A percentile compares a stretch with the other conserved stretches of the same genome.
Evolutionary conservation across 2,113 vertebrate species (phyloP).

Genomic region (Cathartes aura): DNA sequence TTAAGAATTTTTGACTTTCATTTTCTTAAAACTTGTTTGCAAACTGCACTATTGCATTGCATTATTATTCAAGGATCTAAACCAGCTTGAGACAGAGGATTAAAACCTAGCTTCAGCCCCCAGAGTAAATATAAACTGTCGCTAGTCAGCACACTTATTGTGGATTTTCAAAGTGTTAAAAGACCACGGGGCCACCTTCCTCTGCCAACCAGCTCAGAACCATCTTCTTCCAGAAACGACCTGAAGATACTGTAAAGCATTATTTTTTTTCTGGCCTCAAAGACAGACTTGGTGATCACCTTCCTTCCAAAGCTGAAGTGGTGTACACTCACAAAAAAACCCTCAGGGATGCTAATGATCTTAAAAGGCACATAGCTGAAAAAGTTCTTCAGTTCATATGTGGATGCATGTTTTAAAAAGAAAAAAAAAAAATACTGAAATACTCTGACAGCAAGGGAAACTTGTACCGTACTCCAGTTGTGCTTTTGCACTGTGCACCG

Average conservation of each 20-base stretch:
- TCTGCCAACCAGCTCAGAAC: background rate
- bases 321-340: background rate
- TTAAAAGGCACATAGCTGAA: background rate
- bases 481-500: background rate
- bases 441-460: background rate
- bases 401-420: background rate
- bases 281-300: background rate
- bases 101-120: background rate
- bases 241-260: background rate
- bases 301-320: background rate
- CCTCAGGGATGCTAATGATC: background rate
- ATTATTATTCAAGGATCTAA: background rate
- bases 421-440: background rate
- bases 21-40: background rate
- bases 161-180: background rate
- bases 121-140: background rate
- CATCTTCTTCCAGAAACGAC: rapidly evolving
- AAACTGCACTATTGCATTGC: background rate
- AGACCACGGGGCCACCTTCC: background rate
- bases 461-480: background rate
- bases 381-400: background rate
- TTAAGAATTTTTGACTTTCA: background rate
- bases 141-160: background rate
- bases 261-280: background rate
- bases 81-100: background rate